Evolutionary conservation across 2,113 vertebrate species (phyloP).

Genomic region (Excalfactoria chinensis): DNA sequence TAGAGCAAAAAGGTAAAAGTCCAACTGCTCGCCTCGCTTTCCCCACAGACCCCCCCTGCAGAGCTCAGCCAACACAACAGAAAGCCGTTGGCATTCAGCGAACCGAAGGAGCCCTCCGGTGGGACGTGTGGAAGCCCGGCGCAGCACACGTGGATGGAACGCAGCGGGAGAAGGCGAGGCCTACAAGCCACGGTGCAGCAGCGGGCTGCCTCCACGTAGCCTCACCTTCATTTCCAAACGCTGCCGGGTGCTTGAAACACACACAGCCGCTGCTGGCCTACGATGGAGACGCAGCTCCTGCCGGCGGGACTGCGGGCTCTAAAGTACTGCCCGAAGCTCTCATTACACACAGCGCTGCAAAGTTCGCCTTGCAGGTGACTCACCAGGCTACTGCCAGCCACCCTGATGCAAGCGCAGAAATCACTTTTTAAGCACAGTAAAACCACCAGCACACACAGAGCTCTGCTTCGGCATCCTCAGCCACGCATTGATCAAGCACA

Average conservation of each 20-base stretch:
- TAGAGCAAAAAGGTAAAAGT: not conserved
- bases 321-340: not conserved
- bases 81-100: not conserved
- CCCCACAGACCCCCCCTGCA: not conserved
- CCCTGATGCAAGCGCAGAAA: not conserved
- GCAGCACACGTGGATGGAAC: not conserved
- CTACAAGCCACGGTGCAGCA: not conserved
- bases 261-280: too few species aligned
- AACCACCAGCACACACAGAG: too few species aligned
- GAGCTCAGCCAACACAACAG: not conserved
- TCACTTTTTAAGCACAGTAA: too few species aligned
- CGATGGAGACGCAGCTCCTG: not conserved
- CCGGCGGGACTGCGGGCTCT: not conserved
- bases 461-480: not conserved
- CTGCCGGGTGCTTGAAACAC: too few species aligned
- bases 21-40: not conserved
- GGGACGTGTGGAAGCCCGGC: not conserved
- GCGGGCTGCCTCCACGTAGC: not conserved
- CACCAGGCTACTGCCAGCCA: not conserved
- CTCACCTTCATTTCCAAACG: not conserved
- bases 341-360: not conserved
- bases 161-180: not conserved
- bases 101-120: not conserved
- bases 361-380: constrained; percentile 23
- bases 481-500: too few species aligned